Evolutionary conservation across 2,888 invertebrate genomes (phyloP), one percentile per base, ranked within the genome.

Genomic region (Synanthedon vespiformis): DNA sequence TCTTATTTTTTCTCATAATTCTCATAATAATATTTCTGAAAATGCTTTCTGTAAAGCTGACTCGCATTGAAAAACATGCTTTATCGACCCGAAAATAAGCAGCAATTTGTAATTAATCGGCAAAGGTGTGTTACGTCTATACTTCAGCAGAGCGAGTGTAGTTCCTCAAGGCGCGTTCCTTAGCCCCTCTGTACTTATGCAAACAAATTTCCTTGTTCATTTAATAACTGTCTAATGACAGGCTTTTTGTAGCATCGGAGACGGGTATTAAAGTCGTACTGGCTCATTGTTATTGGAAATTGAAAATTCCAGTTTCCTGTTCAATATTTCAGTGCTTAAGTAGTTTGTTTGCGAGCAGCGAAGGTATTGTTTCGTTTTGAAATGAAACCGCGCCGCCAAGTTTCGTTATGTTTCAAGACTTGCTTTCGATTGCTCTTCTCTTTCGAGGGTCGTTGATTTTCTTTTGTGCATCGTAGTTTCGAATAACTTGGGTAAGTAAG

Each of bases 241-340:
- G 63, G 57, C 54, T 63, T 64, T 67, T 60, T 61, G 54, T 53
- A 57, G 40, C 54, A 52, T 44, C 57, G 34, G 55, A 56, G 53
- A 54, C 57, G 53, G 53, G 56, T 58, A 56, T 61, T 59, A 58
- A 60, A 61, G 55, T 55, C 56, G 34, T 58, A 53, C 55, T 40
- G 55, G 40, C 54, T 56, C 61, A 63, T 67, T 68, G 70, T 72
- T 73, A 71, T 70, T 64, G 67, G 64, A 67, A 72, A 72, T 73
- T 71, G 65, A 67, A 70, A 74, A 67, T 66, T 54, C 52, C 59
- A 52, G 57, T 57, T 61, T 62, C 54, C 63, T 54, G 64, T 67
- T 67, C 72, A 68, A 74, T 74, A 72, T 68, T 71, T 67, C 67
- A 65, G 65, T 65, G 58, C 60, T 67, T 72, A 74, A 74, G 75